These are phyloP conservation scores for Nasonia longicornis DNA, from an alignment of 1,140 invertebrate genomes.

Conservation along the genomic window DNA sequence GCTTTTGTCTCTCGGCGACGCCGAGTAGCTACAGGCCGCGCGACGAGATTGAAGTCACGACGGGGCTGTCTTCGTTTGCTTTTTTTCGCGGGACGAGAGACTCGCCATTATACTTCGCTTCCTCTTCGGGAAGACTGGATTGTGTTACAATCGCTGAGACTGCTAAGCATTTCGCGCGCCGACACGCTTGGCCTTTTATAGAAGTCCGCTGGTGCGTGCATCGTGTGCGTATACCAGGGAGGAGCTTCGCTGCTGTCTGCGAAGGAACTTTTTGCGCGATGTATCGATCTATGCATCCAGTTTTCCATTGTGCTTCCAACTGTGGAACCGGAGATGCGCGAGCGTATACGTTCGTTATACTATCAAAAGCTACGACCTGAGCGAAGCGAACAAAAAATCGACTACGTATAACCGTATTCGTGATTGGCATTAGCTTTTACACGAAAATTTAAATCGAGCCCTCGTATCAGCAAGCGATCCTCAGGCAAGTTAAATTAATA, in stretches of 20 bases:
- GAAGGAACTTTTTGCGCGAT: too few relatives aligned
- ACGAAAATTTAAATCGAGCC: background rate
- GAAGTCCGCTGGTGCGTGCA: background rate
- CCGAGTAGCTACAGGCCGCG: background rate
- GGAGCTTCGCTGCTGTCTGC: background rate
- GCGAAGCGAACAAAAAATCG: background rate
- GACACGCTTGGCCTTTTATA: conserved; percentile 20
- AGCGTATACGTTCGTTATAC: too few relatives aligned
- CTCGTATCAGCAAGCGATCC: background rate
- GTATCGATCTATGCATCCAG: too few relatives aligned
- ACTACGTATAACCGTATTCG: background rate
- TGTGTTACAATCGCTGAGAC: conserved; percentile 20
- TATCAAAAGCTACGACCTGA: background rate
- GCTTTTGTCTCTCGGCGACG: background rate
- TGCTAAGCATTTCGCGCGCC: conserved; percentile 3
- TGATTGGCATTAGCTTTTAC: conserved; percentile 10
- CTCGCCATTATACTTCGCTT: background rate
- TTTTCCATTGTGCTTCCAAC: too few relatives aligned
- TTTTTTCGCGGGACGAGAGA: background rate
- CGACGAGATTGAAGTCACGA: conserved; percentile 5
- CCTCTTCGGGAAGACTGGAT: conserved; percentile 22
- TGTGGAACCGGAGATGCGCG: background rate
- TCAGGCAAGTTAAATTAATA: conserved; percentile 19
- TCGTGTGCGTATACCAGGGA: background rate
- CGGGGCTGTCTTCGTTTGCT: conserved; percentile 9